Base-by-base conservation (phyloP, 2,888 invertebrate genomes). In the Celastrina argiolus region DNA sequence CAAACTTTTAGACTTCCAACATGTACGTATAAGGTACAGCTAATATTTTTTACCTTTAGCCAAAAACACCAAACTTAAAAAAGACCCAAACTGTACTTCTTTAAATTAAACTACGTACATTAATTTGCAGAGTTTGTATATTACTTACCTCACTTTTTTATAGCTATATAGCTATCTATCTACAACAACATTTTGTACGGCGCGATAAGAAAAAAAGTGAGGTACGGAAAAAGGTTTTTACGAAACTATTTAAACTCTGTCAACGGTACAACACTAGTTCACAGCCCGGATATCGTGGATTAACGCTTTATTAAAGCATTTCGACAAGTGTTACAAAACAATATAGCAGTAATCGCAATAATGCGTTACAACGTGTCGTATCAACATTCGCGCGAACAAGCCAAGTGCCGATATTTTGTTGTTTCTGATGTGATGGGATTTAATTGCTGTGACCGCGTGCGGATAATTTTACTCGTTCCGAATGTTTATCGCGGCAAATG, bases 371-470 rank as follows among this genome's bases (percentile, higher is more conserved):
- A 56, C 36, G 22, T 36, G 61, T 28, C 14, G 56, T 61, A 12
- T 18, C 22, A 39, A 18, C 61, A 26, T 26, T 22, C 22, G 22
- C 61, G 22, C 5, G 36, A 61, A 61, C 22, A 39, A 18, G 34
- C 61, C 12, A 61, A 61, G 61, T 61, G 22, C 39, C 39, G 39
- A 61, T 61, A 39, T 61, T 61, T 61, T 36, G 61, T 39, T 61
- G 34, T 59, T 12, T 59, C 34, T 31, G 59, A 12, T 51, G 61
- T 61, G 61, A 61, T 61, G 22, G 22, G 18, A 39, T 61, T 61
- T 61, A 39, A 61, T 61, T 61, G 61, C 36, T 36, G 61, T 36
- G 18, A 61, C 61, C 61, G 61, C 61, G 61, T 61, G 61, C 39
- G 34, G 22, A 39, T 61, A 22, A 61, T 61, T 59, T 34, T 16